phyloP scores from a whole-genome alignment of 2,888 invertebrate species.

The Tipula helvola region DNA sequence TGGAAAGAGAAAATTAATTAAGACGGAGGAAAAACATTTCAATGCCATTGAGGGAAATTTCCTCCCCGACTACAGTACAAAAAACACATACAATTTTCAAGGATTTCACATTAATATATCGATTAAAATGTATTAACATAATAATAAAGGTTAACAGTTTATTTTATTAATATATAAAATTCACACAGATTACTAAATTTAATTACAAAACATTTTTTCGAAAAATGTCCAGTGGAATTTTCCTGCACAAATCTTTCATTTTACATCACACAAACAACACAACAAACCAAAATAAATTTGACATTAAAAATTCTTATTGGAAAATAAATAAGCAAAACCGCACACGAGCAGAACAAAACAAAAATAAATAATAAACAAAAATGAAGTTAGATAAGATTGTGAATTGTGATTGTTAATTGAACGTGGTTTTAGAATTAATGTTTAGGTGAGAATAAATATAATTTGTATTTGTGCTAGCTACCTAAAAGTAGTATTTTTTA shows the following conservation, averaged over 20 bases:
- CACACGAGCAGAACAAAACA: neutral
- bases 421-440: neutral
- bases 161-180: neutral
- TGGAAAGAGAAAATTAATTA: constrained; percentile 30
- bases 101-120: neutral
- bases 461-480: neutral
- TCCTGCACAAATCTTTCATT: neutral
- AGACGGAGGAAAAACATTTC: neutral
- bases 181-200: neutral
- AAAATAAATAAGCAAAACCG: neutral
- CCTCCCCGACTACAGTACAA: neutral
- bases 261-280: neutral
- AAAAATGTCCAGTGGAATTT: neutral
- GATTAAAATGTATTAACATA: neutral
- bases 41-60: neutral
- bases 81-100: neutral
- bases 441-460: neutral
- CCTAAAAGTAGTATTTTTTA: neutral
- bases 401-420: neutral
- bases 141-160: neutral
- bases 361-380: neutral
- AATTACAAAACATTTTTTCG: neutral
- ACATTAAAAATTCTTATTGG: neutral
- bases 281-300: neutral
- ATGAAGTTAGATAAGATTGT: neutral